phyloP scores from a whole-genome alignment of 2,888 invertebrate species.

The Dasypolia templi region DNA sequence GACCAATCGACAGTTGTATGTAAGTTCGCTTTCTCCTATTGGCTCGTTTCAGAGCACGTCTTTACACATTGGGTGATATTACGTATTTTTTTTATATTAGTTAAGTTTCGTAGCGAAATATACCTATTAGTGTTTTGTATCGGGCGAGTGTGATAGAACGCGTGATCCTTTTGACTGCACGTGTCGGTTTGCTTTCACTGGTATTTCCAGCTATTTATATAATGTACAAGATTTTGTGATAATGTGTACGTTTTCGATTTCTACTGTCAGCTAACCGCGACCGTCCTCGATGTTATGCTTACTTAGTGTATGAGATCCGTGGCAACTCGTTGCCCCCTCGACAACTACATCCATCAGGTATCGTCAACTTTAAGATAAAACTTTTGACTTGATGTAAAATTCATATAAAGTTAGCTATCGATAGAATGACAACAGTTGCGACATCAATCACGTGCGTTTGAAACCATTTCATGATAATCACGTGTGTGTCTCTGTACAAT shows the following conservation, averaged over 20 bases:
- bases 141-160: slow-evolving; percentile 71
- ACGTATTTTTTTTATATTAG: slow-evolving; percentile 40
- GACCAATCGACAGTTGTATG: slow-evolving; percentile 19
- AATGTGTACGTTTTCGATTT: slow-evolving; percentile 63
- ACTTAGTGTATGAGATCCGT: slow-evolving; percentile 38
- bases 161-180: slow-evolving; percentile 69
- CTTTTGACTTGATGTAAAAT: slow-evolving; percentile 28
- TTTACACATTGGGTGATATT: slow-evolving; percentile 27
- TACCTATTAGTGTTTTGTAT: slow-evolving; percentile 70
- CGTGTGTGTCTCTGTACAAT: slow-evolving; percentile 16
- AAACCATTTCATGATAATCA: slow-evolving; percentile 1
- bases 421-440: slow-evolving; percentile 10
- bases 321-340: slow-evolving; percentile 1
- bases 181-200: slow-evolving; percentile 59
- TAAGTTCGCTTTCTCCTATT: slow-evolving; percentile 1
- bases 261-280: slow-evolving; percentile 71
- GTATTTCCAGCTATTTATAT: slow-evolving; percentile 58
- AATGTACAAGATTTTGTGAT: slow-evolving; percentile 73
- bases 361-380: slow-evolving; percentile 21
- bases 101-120: slow-evolving; percentile 66
- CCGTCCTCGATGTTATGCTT: slow-evolving; percentile 75
- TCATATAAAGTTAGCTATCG: slow-evolving; percentile 15
- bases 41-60: slow-evolving; percentile 7
- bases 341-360: neutral
- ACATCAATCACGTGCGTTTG: slow-evolving; percentile 3